Base-by-base conservation (phyloP, 2,797 vertebrate species). In the Hozukius guyotensis region DNA sequence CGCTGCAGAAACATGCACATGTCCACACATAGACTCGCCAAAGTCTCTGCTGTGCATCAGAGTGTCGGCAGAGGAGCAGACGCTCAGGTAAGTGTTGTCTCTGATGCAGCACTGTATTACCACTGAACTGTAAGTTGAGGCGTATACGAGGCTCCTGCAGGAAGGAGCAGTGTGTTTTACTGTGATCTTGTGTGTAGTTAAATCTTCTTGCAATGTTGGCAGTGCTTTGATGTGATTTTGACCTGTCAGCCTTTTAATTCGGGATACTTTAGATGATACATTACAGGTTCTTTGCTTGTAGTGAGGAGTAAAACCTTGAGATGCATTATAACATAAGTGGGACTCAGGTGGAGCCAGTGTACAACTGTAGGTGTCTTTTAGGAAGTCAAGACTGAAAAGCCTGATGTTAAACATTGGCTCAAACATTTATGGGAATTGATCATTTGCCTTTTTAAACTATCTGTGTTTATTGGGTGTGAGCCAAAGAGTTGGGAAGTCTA, bases 1-100 rank as follows among this genome's bases (percentile, higher is more conserved):
- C 46, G 71, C 77, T 69, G 75, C 66, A 77, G 84, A 83, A 82
- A 83, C 86, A 84, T 82, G 87, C 79, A 83, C 76, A 84, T 77
- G 82, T 91, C 78, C 69, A 49, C 73, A 71, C 66, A 82, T 18
- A 78, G 55, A 76, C 77, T 78, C 57, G 14, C 69, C 18, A 32
- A 49, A 72, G 73, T 75, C 75, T 82, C 65, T 65, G 65, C 61
- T 73, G 80, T 63, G 61, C 53, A 81, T 77, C 72, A 82, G 63
- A 76, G 66, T 71, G 31, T 63, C n/a, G 1, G 42, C 72, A 65
- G 71, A 80, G 57, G 29, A 75, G 52, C 78, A 53, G 27, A 55
- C 25, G 55, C 81, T 72, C 77, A 66, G 85, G 89, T 90, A 75
- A 68, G 89, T 8, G 18, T 60, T 75, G 8, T 31, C 46, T 72